A percentile compares a stretch with the other conserved stretches of the same genome.
Evolutionary conservation across 2,888 invertebrate genomes (phyloP).

Genomic region (Drosophila affinis): DNA sequence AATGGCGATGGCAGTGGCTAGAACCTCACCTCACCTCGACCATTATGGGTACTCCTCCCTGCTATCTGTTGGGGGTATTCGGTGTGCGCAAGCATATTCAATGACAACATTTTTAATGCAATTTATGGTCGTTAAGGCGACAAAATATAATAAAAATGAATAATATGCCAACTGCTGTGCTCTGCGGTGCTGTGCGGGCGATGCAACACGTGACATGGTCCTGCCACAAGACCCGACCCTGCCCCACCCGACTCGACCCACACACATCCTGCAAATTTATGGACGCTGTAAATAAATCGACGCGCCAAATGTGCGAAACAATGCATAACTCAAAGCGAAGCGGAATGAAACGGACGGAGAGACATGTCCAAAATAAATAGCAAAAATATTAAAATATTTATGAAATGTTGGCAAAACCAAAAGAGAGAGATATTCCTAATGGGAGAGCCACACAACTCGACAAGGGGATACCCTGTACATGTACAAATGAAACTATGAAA

Average conservation of each 20-base stretch:
- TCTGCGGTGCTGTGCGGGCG: conserved; percentile 16
- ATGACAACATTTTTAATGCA: conserved; percentile 77
- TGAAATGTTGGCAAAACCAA: conserved; percentile 16
- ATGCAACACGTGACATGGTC: conserved; percentile 73
- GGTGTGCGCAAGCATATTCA: conserved; percentile 53
- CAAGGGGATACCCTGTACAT: neutral
- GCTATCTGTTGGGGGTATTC: too few relatives aligned
- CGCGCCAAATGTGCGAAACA: conserved; percentile 74
- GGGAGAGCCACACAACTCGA: too few relatives aligned
- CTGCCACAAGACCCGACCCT: conserved; percentile 56
- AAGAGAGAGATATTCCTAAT: neutral
- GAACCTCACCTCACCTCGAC: conserved; percentile 19
- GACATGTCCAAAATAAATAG: conserved; percentile 27
- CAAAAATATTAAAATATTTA: conserved; percentile 48
- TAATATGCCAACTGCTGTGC: conserved; percentile 67
- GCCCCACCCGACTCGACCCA: conserved; percentile 15
- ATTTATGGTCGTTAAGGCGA: conserved; percentile 80
- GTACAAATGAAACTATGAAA: neutral
- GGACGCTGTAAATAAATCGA: conserved; percentile 72
- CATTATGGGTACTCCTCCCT: conserved; percentile 40
- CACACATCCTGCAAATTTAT: conserved; percentile 57
- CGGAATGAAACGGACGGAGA: conserved; percentile 16
- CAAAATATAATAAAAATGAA: conserved; percentile 80
- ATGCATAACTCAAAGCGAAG: conserved; percentile 69
- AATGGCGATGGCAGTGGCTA: conserved; percentile 11